Evolutionary conservation across 1,140 invertebrate genomes (phyloP), one percentile per base, ranked within the genome.

Genomic region (Drosophila pectinifera): DNA sequence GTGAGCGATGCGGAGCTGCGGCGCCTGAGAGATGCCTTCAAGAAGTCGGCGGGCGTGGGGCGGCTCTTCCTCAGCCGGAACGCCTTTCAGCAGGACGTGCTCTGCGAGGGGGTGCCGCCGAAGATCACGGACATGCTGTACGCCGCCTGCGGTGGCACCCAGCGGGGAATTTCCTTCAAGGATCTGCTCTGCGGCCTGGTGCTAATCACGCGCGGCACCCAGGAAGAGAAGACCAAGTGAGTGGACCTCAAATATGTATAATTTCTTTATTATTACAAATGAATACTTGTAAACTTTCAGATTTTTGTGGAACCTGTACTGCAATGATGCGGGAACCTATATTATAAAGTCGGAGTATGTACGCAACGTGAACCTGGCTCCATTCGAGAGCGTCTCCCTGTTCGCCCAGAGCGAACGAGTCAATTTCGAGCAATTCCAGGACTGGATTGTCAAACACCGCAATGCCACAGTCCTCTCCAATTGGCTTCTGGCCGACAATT

Each of bases 191-290:
- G 96, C 92, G 96, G 96, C 3, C 93, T 98, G 42, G 96, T 98
- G 38, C 94, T 98, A 1, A 93, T 98, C 7, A 97, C 97, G 4
- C 95, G 96, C 80, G 97, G 97, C 51, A 95, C 94, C 16, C 93
- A 95, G 74, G 96, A 97, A 78, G 97, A 98, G 90, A 97, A 96
- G 94, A 95, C 96, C 51, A 96, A 95, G 96, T 97, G 95, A 95
- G 96, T 97, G 92, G 3, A 6, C 3, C 24, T 5, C 0, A 3
- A 26, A 6, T 5, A 6, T 26, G 24, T 26, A 3, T 26, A 4
- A 26, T 26, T 4, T 26, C 0, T 3, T 5, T 26, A 2, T 26
- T 26, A 26, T 26, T 43, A 3, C 20, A 7, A 18, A 26, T 6
- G 41, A 42, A 24, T 4, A 8, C 45, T 24, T 55, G 22, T 7